Evolutionary conservation across 2,888 invertebrate species (phyloP).

Genomic region (Zaprionus lineosus): DNA sequence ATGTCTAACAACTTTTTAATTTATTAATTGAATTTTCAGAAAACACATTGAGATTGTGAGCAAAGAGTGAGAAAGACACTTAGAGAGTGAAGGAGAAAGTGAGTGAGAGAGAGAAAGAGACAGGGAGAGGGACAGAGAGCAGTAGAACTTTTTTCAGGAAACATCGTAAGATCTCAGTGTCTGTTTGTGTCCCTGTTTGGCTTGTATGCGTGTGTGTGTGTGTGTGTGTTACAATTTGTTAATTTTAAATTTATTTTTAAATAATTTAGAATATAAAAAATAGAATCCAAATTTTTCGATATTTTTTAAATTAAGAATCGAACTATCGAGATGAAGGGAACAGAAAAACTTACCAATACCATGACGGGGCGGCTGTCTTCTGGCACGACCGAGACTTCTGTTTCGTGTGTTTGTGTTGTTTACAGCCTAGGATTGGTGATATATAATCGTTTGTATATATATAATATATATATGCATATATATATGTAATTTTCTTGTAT

Average conservation of each 20-base stretch:
- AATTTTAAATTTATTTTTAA: no score
- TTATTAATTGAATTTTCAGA: no score
- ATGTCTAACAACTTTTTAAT: no score
- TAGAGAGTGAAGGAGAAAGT: neutral
- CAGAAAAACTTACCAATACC: conserved; percentile 82
- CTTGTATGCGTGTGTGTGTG: conserved; percentile 13
- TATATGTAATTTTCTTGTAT: conserved; percentile 24
- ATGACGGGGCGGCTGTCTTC: conserved; percentile 84
- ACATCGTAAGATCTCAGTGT: neutral
- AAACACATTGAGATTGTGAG: no score
- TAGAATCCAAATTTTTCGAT: neutral
- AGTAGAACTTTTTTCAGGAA: no score
- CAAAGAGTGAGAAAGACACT: neutral
- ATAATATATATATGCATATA: conserved; percentile 23
- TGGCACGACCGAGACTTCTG: conserved; percentile 84
- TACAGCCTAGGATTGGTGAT: conserved; percentile 82
- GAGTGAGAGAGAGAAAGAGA: conserved; percentile 3
- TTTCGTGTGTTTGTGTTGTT: conserved; percentile 84
- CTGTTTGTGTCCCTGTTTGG: conserved; percentile 15
- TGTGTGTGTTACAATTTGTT: conserved; percentile 1
- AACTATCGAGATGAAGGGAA: conserved; percentile 23
- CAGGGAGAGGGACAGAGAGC: neutral
- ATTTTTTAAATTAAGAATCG: neutral
- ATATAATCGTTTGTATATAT: conserved; percentile 49
- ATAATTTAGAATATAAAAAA: no score